Base-by-base conservation (phyloP, 2,113 vertebrate genomes). In the Proterorhinus semilunaris region DNA sequence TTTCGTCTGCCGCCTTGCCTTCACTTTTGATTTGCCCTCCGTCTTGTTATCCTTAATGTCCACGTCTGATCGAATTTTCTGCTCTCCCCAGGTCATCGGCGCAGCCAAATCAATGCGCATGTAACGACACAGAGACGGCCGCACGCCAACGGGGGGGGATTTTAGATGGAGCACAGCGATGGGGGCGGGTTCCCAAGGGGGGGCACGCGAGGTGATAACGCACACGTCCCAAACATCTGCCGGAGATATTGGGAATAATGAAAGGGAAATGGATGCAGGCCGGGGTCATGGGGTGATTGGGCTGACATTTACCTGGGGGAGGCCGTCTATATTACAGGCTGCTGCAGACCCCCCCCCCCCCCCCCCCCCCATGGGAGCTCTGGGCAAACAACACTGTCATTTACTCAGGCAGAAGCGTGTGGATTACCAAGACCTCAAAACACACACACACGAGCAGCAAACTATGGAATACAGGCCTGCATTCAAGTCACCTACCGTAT, bases 271-370 rank as follows among this genome's bases (percentile, higher is more conserved):
- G 49, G 71, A 68, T 64, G 81, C 69, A 71, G 50, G 64, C 46
- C 74, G 51, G 68, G 80, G 83, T 86, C 76, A 54, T 49, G 76
- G 72, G 77, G 80, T 78, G 83, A 82, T 68, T 78, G 79, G 1
- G 83, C 76, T 92, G 92, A 92, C 91, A 91, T 92, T 93, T 90
- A 92, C 87, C 88, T 89, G 78, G 81, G 88, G 84, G 88, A 84
- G 77, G 78, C 79, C 79, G 85, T 85, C 88, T 80, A 90, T 90
- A 90, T 89, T 87, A 87, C 66, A 17, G 76, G 71, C 79, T 74
- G 83, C 68, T 76, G 83, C 79, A 76, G 53, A 59, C 8, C 57
- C 75, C 82, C 81, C 21, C 8, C 57, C 8, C 57, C 81, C 8
- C 57, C 75, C 82, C 81, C 57, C 75, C 82, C 81, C 27, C 66